These are phyloP conservation scores for Lissonota sp. DNA, from an alignment of 2,888 invertebrate species.

Conservation along the genomic window DNA sequence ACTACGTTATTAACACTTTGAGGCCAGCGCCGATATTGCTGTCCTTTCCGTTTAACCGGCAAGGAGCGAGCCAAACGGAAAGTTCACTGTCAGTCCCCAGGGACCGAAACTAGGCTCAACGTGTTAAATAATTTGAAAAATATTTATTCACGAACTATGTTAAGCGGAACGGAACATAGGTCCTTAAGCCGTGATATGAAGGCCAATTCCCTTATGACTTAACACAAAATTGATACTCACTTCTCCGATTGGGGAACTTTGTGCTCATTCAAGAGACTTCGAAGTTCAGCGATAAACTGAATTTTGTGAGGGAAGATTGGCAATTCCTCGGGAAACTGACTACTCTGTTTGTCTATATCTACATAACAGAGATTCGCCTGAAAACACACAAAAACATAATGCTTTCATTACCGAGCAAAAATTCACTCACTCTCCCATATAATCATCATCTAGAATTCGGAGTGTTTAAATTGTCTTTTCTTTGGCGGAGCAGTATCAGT, in stretches of 20 bases:
- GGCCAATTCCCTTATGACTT: no score
- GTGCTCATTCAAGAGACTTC: conserved; percentile 87
- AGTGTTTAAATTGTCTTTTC: no score
- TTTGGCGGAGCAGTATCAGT: no score
- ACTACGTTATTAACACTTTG: no score
- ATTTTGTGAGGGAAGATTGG: conserved; percentile 96
- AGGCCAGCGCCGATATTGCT: no score
- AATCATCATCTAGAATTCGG: no score
- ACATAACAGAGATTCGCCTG: conserved; percentile 97
- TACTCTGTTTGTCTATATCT: conserved; percentile 96
- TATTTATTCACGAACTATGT: background rate
- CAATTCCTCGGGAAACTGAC: conserved; percentile 97
- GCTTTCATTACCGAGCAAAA: conserved; percentile 18
- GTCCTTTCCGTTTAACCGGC: no score
- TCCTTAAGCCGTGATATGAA: no score
- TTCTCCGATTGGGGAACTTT: conserved; percentile 82
- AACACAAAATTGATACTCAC: conserved; percentile 71
- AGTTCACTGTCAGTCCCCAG: no score
- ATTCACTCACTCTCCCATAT: background rate
- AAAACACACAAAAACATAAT: conserved; percentile 59
- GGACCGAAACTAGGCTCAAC: no score
- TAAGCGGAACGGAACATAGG: no score
- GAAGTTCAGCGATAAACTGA: conserved; percentile 94
- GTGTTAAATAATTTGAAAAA: conserved; percentile 12
- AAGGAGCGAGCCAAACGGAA: no score